Evolutionary conservation across 2,797 vertebrate species (phyloP).

Genomic region (Telmatherina bonti): DNA sequence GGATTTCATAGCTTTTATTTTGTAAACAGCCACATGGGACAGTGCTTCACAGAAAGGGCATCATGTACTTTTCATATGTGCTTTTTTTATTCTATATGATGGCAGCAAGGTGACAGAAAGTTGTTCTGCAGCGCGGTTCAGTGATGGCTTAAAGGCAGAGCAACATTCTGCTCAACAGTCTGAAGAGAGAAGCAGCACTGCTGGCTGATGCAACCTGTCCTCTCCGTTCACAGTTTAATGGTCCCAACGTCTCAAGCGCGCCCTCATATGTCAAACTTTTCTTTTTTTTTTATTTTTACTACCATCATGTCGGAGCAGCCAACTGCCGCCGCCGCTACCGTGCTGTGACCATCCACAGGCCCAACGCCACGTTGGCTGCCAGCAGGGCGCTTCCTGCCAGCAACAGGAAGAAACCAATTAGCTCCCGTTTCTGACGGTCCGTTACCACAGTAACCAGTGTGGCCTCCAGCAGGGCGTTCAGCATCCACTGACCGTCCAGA

Average conservation of each 20-base stretch:
- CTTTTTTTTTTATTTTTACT: slow-evolving; percentile 4
- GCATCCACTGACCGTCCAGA: slow-evolving; percentile 98
- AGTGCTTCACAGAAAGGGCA: slow-evolving; percentile 49
- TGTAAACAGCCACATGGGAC: slow-evolving; percentile 53
- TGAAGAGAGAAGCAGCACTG: slow-evolving; percentile 17
- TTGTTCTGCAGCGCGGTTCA: slow-evolving; percentile 28
- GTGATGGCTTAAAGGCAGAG: slow-evolving; percentile 26
- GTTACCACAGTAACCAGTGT: slow-evolving; percentile 89
- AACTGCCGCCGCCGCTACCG: slow-evolving; percentile 81
- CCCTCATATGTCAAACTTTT: slow-evolving; percentile 19
- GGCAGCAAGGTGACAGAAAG: slow-evolving; percentile 30
- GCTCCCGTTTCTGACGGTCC: slow-evolving; percentile 91
- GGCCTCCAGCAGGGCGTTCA: slow-evolving; percentile 95
- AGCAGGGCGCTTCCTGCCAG: slow-evolving; percentile 94
- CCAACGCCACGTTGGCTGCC: slow-evolving; percentile 94
- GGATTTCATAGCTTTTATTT: slow-evolving; percentile 18
- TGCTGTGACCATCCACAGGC: slow-evolving; percentile 98
- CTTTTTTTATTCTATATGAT: slow-evolving; percentile 39
- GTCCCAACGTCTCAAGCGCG: slow-evolving; percentile 33
- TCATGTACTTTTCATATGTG: slow-evolving; percentile 37
- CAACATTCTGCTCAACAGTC: slow-evolving; percentile 25
- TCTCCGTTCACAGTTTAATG: slow-evolving; percentile 53
- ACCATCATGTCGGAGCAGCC: neutral
- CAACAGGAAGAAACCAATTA: slow-evolving; percentile 95
- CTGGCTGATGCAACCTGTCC: slow-evolving; percentile 33